Evolutionary conservation across 2,888 invertebrate species (phyloP), one percentile per base, ranked within the genome.

Genomic region (Eudasyphora cyanicolor): DNA sequence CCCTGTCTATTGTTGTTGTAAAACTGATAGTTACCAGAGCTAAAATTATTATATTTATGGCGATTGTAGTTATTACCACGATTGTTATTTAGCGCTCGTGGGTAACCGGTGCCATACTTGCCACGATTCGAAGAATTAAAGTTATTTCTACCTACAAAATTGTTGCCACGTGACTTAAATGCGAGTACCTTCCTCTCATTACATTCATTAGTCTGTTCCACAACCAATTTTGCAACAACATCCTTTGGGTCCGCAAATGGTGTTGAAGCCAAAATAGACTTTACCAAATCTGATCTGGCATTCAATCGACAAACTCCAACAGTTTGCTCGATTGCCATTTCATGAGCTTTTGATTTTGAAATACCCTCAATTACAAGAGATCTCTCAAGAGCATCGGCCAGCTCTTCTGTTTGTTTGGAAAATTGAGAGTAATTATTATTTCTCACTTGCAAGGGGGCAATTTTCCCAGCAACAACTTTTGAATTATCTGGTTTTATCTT

Each of bases 171-270:
- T 4, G 54, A 69, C n/a, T 51, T 35, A 45, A 64, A 51, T 17
- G 76, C 27, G 8, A 76, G 21, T 62, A 76, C 35, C 49, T 76
- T 51, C 38, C 38, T 69, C 17, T 76, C 76, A 1, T 67, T 76
- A 17, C 35, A 51, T 54, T 81, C 76, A 19, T 71, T 81, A 3
- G 76, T 57, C 27, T 76, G 81, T 21, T 76, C 71, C 0, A 81
- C 62, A 1, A 81, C 42, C n/a, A 81, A 42, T 42, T 81, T 81
- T n/a, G 81, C 76, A 14, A 76, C 45, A 6, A 76, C 76, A 1
- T 76, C 80, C 19, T 76, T 81, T 3, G 64, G 80, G 12, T 81
- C 71, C 14, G 71, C 6, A 51, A 81, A 81, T 4, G 71, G n/a
- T 75, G 80, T 60, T 1, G 80, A 80, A 0, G 80, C 80, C n/a